These are phyloP conservation scores for Laupala kohalensis DNA, from an alignment of 1,140 invertebrate genomes.

Conservation along the genomic window DNA sequence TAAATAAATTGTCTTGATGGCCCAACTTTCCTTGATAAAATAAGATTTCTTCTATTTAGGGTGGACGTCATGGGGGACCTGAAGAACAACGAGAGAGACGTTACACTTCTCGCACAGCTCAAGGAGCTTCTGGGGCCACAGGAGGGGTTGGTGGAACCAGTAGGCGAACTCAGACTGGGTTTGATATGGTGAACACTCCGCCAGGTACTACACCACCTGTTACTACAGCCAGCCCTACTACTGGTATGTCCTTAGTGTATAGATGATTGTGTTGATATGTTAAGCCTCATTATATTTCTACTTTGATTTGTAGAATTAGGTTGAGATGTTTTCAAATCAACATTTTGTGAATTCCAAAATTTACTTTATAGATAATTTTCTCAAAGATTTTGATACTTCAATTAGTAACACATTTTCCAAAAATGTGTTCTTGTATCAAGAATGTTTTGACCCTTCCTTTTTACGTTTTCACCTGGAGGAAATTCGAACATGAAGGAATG, in stretches of 20 bases:
- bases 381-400: too few relatives aligned
- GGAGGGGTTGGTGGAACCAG: constrained; percentile 12
- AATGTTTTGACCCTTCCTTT: too few relatives aligned
- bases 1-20: too few relatives aligned
- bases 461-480: too few relatives aligned
- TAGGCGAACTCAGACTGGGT: constrained; percentile 11
- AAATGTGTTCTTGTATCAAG: too few relatives aligned
- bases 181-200: constrained; percentile 11
- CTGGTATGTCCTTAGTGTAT: constrained; percentile 10
- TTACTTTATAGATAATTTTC: neutral
- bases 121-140: constrained; percentile 6
- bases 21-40: too few relatives aligned
- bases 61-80: constrained; percentile 20
- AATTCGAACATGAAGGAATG: too few relatives aligned
- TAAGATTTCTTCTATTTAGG: constrained; percentile 16
- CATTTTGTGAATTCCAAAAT: neutral
- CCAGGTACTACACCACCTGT: constrained; percentile 14
- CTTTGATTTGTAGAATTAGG: neutral
- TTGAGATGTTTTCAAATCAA: neutral
- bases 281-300: neutral
- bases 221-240: constrained; percentile 15
- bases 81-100: constrained; percentile 21
- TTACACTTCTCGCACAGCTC: constrained; percentile 16
- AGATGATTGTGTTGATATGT: neutral
- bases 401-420: too few relatives aligned